Base-by-base conservation (phyloP, 2,113 vertebrate species). In the Pachypanchax playfairii region DNA sequence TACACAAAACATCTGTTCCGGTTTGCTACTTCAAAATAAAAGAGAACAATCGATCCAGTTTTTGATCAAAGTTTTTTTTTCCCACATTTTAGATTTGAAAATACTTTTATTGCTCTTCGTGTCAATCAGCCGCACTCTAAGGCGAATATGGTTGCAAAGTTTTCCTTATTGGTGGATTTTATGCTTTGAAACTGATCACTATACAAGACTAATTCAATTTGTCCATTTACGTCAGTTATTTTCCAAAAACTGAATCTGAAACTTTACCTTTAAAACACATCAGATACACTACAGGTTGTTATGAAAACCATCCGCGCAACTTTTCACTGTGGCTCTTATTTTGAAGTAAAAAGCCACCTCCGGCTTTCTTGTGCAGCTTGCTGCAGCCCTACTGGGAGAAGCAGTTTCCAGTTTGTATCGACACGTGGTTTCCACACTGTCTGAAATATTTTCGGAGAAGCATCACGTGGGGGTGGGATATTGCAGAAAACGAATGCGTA, bases 351-450 rank as follows among this genome's bases (percentile, higher is more conserved):
- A 1, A 1, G 0, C 11, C 0, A 24, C 20, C 1, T 79, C 83
- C 73, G 60, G 75, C 43, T 20, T 12, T 29, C 26, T 11, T 1
- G 80, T 42, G 47, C 56, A n/a, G 20, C 46, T 74, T 80, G 74
- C 68, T 36, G 65, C 52, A 41, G 60, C 29, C 4, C 13, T 22
- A 5, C 48, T 6, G 18, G 28, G 79, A 83, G 89, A 73, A 81
- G 82, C 82, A 75, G 77, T 79, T 83, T 87, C 83, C 91, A 91
- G 84, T 93, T 91, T 92, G 90, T 26, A 90, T 85, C 73, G 84
- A 92, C 94, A 94, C 92, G 93, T 94, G 93, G 86, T 82, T 89
- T 88, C 84, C 85, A 79, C 73, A 76, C 82, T 85, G 89, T 88
- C 89, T 85, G 85, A 72, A 47, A 77, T 42, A 44, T 55, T 25